phyloP scores from a whole-genome alignment of 2,888 invertebrate genomes.

The Dasypogon diadema region DNA sequence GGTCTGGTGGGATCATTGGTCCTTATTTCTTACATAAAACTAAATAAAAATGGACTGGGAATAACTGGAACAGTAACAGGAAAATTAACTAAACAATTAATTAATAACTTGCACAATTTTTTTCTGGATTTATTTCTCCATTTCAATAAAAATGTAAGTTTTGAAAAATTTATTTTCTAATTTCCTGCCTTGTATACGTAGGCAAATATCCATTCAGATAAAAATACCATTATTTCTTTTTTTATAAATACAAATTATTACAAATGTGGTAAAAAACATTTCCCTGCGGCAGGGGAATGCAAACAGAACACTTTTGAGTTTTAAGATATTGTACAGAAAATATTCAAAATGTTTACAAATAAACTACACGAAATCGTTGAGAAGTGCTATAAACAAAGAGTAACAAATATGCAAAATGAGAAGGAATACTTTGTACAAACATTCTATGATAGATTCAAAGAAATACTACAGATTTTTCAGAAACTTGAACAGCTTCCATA shows the following conservation, averaged over 20 bases:
- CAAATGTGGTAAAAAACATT: background rate
- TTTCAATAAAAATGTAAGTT: slow-evolving; percentile 35
- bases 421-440: slow-evolving; percentile 7
- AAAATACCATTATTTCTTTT: slow-evolving; percentile 9
- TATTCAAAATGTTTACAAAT: background rate
- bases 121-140: background rate
- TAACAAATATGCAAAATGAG: slow-evolving; percentile 6
- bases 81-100: no score
- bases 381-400: background rate
- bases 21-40: no score
- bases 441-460: no score
- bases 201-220: background rate
- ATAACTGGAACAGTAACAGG: no score
- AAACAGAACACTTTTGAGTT: background rate
- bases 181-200: background rate
- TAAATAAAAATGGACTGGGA: no score
- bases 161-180: slow-evolving; percentile 25
- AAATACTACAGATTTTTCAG: no score
- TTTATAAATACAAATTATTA: background rate
- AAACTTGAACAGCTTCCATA: no score
- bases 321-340: slow-evolving; percentile 2
- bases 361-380: background rate
- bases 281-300: background rate
- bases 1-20: no score
- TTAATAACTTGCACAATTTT: no score